Evolutionary conservation across 1,140 invertebrate genomes (phyloP).

Genomic region (Steinernema feltiae): DNA sequence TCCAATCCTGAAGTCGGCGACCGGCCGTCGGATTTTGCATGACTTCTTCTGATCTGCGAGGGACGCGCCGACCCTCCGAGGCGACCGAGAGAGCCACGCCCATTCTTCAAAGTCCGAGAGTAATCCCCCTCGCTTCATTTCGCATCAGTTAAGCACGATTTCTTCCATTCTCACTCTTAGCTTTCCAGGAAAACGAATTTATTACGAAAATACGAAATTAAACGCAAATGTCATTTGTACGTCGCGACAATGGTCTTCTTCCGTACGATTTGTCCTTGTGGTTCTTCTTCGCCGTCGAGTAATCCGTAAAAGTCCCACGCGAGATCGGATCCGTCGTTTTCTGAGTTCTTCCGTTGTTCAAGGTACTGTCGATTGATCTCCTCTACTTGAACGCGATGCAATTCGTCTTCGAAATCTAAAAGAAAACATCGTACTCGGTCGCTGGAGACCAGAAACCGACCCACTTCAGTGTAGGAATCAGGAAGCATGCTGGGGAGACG

Average conservation of each 20-base stretch:
- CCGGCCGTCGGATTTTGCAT: slow-evolving; percentile 8
- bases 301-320: neutral
- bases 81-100: too few species aligned
- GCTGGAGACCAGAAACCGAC: neutral
- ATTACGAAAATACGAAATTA: too few species aligned
- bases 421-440: neutral
- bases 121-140: too few species aligned
- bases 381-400: neutral
- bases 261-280: neutral
- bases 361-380: neutral
- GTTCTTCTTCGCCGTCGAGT: neutral
- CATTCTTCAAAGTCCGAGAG: too few species aligned
- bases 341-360: neutral
- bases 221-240: too few species aligned
- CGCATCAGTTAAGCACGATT: too few species aligned
- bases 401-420: neutral
- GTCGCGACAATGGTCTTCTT: neutral
- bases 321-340: neutral
- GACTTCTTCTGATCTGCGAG: neutral
- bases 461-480: neutral
- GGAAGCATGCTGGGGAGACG: neutral
- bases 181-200: too few species aligned
- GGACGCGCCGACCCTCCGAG: too few species aligned
- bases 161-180: too few species aligned
- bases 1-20: slow-evolving; percentile 42